Percentiles rank a stretch among this genome's conserved stretches.
These are phyloP conservation scores for Carapus acus DNA, from an alignment of 2,797 vertebrate genomes.

Conservation along the genomic window DNA sequence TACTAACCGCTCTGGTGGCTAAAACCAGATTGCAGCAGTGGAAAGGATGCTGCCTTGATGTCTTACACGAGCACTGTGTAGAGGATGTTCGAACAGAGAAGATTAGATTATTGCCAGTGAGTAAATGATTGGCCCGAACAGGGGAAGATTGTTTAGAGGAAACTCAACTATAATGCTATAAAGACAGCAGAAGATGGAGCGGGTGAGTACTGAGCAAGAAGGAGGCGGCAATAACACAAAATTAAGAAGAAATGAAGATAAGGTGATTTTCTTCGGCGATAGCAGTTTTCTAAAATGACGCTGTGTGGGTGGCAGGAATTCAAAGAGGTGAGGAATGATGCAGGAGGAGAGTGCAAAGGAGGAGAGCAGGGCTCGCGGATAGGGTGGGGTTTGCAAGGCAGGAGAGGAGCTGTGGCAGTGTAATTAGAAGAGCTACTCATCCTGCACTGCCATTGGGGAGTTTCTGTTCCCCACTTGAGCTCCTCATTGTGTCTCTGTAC, in stretches of 20 bases:
- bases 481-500: conserved; percentile 56
- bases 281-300: no score
- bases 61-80: conserved; percentile 11
- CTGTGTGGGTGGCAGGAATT: no score
- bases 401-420: conserved; percentile 25
- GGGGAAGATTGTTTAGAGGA: conserved; percentile 2
- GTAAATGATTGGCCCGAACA: conserved; percentile 17
- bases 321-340: conserved; percentile 7
- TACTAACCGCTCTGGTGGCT: no score
- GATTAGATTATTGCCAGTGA: conserved; percentile 15
- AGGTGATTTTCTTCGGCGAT: neutral
- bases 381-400: conserved; percentile 18
- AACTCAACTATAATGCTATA: conserved; percentile 1
- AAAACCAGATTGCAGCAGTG: no score
- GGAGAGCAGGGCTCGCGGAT: neutral
- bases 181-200: conserved; percentile 19
- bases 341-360: conserved; percentile 13
- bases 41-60: neutral
- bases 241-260: conserved; percentile 4
- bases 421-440: conserved; percentile 56
- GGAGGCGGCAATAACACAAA: neutral
- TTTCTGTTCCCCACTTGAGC: conserved; percentile 52
- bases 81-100: conserved; percentile 11
- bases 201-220: neutral
- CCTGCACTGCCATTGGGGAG: conserved; percentile 41